These are phyloP conservation scores for Oligia strigilis DNA, from an alignment of 2,888 invertebrate genomes.

Conservation along the genomic window DNA sequence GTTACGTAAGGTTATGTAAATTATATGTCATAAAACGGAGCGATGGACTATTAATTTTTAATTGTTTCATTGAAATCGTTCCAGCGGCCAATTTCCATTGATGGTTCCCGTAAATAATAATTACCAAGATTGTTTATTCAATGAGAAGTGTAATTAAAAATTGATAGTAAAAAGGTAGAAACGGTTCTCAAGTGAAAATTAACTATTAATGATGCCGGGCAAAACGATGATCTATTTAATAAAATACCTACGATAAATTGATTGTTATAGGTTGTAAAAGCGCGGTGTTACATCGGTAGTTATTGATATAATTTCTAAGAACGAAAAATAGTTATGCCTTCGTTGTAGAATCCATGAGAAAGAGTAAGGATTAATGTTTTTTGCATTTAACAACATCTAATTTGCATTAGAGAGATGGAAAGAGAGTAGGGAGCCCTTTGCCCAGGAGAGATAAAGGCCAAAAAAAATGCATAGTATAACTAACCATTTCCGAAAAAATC, in stretches of 20 bases:
- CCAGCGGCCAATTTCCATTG: conserved; percentile 58
- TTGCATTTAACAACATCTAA: conserved; percentile 3
- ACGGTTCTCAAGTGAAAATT: conserved; percentile 42
- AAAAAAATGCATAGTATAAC: not conserved
- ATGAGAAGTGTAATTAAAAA: conserved; percentile 49
- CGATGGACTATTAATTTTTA: conserved; percentile 58
- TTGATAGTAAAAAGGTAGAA: conserved; percentile 31
- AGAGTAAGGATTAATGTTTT: not conserved
- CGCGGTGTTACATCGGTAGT: not conserved
- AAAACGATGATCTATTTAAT: conserved; percentile 7
- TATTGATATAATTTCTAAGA: not conserved
- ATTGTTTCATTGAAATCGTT: conserved; percentile 62
- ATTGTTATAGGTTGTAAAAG: not conserved
- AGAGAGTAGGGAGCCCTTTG: too few species aligned
- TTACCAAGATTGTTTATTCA: conserved; percentile 48
- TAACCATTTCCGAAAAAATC: conserved; percentile 13
- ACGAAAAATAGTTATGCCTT: not conserved
- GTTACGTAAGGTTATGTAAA: conserved; percentile 42
- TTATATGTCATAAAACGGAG: conserved; percentile 38
- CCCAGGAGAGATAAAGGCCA: too few species aligned
- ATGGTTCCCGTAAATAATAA: conserved; percentile 48
- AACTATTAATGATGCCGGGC: conserved; percentile 8
- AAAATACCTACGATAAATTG: conserved; percentile 24
- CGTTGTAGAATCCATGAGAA: not conserved
- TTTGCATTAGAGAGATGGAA: not conserved